Percentiles rank a stretch among this genome's conserved stretches.
Evolutionary conservation across 2,888 invertebrate genomes (phyloP).

Genomic region (Conops quadrifasciatus): DNA sequence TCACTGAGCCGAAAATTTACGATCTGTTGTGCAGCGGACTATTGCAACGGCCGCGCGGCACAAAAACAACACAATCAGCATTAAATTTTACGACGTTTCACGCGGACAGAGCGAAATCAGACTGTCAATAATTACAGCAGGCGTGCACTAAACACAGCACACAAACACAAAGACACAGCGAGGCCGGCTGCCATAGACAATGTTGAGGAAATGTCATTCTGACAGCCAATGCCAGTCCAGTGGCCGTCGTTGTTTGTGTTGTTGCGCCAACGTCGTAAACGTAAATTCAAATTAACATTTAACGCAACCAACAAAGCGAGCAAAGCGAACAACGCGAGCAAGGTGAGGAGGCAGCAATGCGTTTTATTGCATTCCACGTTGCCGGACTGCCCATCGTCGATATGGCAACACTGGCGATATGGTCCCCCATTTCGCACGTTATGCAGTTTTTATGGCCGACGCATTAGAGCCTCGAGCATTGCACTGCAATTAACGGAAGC

Average conservation of each 20-base stretch:
- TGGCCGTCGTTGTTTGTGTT: neutral
- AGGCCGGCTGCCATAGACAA: conserved; percentile 20
- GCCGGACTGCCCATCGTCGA: conserved; percentile 20
- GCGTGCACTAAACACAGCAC: conserved; percentile 7
- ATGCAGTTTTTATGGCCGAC: conserved; percentile 21
- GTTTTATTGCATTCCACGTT: conserved; percentile 34
- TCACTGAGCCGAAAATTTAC: conserved; percentile 1
- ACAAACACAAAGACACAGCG: neutral
- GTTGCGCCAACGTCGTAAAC: conserved; percentile 11
- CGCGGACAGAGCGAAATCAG: conserved; percentile 6
- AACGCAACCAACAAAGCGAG: conserved; percentile 18
- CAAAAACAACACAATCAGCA: conserved; percentile 16
- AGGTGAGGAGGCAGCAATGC: conserved; percentile 13
- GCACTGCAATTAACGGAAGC: conserved; percentile 16
- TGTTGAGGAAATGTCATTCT: conserved; percentile 26
- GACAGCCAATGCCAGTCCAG: conserved; percentile 25
- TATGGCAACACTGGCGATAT: conserved; percentile 24
- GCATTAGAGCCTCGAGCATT: too few relatives aligned
- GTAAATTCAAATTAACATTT: conserved; percentile 27
- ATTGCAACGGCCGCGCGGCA: neutral
- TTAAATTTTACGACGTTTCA: conserved; percentile 20
- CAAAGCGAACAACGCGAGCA: too few relatives aligned
- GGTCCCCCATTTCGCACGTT: conserved; percentile 1
- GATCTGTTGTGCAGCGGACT: neutral
- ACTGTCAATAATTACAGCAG: conserved; percentile 30